Percentiles rank a stretch among this genome's conserved stretches.
Conservation (phyloP, 2,888 invertebrate genomes). For the Nomada goodeniana region DNA sequence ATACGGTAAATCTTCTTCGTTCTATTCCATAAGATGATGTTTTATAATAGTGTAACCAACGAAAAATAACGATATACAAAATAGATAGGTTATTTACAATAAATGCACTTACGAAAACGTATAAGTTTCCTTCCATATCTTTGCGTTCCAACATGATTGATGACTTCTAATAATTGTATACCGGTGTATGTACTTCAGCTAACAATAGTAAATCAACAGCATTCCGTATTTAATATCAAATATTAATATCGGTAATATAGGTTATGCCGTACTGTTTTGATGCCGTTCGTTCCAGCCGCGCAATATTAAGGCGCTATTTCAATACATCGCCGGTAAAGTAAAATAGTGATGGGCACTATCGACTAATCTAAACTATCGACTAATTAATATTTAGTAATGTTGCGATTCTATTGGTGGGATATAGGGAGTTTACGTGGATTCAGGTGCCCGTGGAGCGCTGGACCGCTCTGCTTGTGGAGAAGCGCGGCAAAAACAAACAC, state of each 20-base stretch:
- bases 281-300: background rate
- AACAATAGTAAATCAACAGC: background rate
- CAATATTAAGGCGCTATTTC: conserved; percentile 49
- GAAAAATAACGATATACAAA: background rate
- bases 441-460: too few species aligned
- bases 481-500: too few species aligned
- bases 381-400: background rate
- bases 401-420: too few species aligned
- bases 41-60: conserved; percentile 1
- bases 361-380: too few species aligned
- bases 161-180: conserved; percentile 8
- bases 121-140: conserved; percentile 73
- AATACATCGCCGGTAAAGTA: conserved; percentile 3
- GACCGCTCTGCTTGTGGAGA: too few species aligned
- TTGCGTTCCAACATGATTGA: conserved; percentile 70
- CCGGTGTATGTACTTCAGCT: conserved; percentile 11
- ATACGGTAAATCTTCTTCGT: conserved; percentile 98
- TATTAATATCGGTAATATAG: conserved; percentile 1
- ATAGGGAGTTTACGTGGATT: too few species aligned
- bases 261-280: conserved; percentile 26
- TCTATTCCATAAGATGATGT: conserved; percentile 85
- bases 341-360: background rate
- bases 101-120: conserved; percentile 77
- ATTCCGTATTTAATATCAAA: conserved; percentile 14
- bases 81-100: conserved; percentile 2